A percentile compares a stretch with the other conserved stretches of the same genome.
These are phyloP conservation scores for Lymantria dispar DNA, from an alignment of 2,888 invertebrate genomes.

Conservation along the genomic window DNA sequence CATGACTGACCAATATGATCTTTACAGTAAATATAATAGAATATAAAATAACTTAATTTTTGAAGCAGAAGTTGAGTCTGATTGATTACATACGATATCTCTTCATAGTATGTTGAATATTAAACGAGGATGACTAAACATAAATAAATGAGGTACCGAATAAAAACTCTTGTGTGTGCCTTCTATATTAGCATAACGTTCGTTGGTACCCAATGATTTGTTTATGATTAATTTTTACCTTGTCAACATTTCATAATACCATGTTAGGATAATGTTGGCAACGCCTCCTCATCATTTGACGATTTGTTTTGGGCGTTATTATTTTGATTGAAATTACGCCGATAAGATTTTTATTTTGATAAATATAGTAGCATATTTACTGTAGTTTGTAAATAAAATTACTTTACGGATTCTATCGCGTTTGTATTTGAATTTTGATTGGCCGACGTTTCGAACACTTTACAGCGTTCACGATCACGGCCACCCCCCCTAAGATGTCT, in stretches of 20 bases:
- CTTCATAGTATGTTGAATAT: constrained; percentile 62
- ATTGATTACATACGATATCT: constrained; percentile 68
- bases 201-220: constrained; percentile 45
- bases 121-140: constrained; percentile 72
- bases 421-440: too few species aligned
- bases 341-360: constrained; percentile 22
- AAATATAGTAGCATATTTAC: background rate
- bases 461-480: too few species aligned
- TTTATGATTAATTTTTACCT: constrained; percentile 60
- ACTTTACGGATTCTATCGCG: too few species aligned
- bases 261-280: constrained; percentile 56
- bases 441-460: too few species aligned
- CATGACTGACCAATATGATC: background rate
- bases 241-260: constrained; percentile 59
- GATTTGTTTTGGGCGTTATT: constrained; percentile 44
- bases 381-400: too few species aligned
- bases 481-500: too few species aligned
- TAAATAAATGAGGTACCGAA: constrained; percentile 64
- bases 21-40: constrained; percentile 26
- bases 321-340: constrained; percentile 40
- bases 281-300: constrained; percentile 62
- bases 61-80: constrained; percentile 44
- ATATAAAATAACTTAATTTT: constrained; percentile 27
- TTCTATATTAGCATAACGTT: constrained; percentile 54
- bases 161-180: constrained; percentile 43